Conservation (phyloP, 2,797 vertebrate genomes). For the Gastrophryne carolinensis region DNA sequence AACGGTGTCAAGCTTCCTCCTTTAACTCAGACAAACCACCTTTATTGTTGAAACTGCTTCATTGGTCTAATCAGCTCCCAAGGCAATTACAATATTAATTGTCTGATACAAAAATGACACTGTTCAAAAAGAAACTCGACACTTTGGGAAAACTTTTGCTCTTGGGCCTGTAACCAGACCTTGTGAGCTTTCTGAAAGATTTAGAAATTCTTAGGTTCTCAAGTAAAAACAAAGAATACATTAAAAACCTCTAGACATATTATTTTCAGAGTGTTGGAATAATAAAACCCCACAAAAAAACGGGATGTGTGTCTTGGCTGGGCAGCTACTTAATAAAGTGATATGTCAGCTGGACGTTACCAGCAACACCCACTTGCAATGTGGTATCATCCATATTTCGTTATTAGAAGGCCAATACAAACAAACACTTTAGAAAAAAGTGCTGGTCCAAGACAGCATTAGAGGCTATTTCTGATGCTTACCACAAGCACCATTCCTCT, state of each 20-base stretch:
- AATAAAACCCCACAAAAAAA: conserved; percentile 43
- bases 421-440: conserved; percentile 40
- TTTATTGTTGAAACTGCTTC: conserved; percentile 16
- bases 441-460: conserved; percentile 32
- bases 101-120: conserved; percentile 36
- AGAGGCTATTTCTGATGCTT: conserved; percentile 30
- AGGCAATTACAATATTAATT: conserved; percentile 36
- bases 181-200: conserved; percentile 24
- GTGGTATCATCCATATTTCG: conserved; percentile 48
- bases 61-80: conserved; percentile 26
- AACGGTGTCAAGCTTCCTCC: conserved; percentile 21
- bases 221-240: conserved; percentile 43
- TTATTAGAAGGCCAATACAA: conserved; percentile 34
- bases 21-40: conserved; percentile 3
- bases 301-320: conserved; percentile 45
- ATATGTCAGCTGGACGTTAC: conserved; percentile 47
- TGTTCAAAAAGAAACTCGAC: conserved; percentile 40
- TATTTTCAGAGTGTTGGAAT: conserved; percentile 40
- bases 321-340: conserved; percentile 40
- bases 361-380: conserved; percentile 37
- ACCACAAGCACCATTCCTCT: conserved; percentile 21
- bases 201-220: conserved; percentile 35
- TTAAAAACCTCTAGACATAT: conserved; percentile 48
- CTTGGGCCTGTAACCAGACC: conserved; percentile 18
- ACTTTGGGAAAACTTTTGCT: conserved; percentile 35